A percentile compares a stretch with the other conserved stretches of the same genome.
Evolutionary conservation across 1,140 invertebrate species (phyloP).

Genomic region (Drosophila albomicans): DNA sequence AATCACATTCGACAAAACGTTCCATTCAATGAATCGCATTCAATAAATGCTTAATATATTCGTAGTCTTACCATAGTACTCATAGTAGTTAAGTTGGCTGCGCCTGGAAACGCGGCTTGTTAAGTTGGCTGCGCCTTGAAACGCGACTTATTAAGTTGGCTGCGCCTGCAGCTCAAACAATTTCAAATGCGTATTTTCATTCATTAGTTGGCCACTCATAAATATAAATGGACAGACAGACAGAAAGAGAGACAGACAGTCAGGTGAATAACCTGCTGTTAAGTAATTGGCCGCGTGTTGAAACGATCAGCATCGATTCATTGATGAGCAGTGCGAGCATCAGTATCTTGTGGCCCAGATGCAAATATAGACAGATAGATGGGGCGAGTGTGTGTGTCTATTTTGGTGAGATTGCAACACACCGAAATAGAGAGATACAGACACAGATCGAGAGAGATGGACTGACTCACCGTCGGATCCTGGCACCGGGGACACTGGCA

Average conservation of each 20-base stretch:
- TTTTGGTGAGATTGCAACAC: conserved; percentile 57
- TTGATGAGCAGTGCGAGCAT: conserved; percentile 7
- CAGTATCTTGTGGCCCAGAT: conserved; percentile 5
- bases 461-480: conserved; percentile 88
- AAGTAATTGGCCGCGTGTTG: conserved; percentile 2
- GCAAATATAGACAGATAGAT: conserved; percentile 9
- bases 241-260: neutral
- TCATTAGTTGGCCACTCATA: neutral
- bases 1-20: too few species aligned
- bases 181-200: neutral
- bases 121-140: conserved; percentile 10
- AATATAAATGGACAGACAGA: neutral
- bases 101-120: neutral
- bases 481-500: conserved; percentile 90
- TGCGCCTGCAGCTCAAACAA: neutral
- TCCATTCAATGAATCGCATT: neutral
- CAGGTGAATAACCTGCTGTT: conserved; percentile 38
- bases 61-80: neutral
- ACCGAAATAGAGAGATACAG: neutral
- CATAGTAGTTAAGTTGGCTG: conserved; percentile 2
- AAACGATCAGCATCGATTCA: neutral
- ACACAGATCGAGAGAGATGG: neutral
- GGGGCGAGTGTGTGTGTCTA: conserved; percentile 24
- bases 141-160: neutral
- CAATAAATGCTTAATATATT: neutral